phyloP scores from a whole-genome alignment of 2,888 invertebrate species.

The Liposcelis brunnea region DNA sequence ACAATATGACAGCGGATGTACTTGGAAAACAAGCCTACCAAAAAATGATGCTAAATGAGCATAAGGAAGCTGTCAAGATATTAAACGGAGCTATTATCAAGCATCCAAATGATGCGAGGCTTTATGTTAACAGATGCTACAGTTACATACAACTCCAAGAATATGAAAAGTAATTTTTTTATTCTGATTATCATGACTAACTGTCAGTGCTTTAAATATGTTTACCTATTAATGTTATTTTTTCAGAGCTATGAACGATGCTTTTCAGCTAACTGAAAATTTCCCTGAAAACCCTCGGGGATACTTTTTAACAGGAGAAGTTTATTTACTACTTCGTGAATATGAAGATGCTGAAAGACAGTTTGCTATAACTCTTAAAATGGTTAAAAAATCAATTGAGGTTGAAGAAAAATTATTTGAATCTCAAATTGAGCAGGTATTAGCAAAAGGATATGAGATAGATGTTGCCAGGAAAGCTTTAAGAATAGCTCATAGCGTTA shows the following conservation, averaged over 20 bases:
- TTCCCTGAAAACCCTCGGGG: conserved; percentile 10
- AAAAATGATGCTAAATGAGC: conserved; percentile 9
- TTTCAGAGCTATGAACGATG: conserved; percentile 11
- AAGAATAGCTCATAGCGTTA: no score
- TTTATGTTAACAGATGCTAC: conserved; percentile 10
- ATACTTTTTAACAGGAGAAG: conserved; percentile 11
- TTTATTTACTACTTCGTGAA: background rate
- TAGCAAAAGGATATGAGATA: no score
- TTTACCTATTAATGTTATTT: background rate
- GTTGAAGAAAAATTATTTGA: no score
- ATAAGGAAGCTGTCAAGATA: conserved; percentile 9
- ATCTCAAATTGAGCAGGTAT: no score
- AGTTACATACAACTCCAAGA: conserved; percentile 6
- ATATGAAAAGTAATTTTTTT: conserved; percentile 7
- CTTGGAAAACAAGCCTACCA: conserved; percentile 11
- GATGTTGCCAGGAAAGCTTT: no score
- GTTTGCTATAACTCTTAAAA: no score
- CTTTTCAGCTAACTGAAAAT: conserved; percentile 6
- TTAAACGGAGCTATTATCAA: conserved; percentile 10
- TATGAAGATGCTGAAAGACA: no score
- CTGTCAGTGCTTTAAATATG: no score
- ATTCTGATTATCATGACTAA: background rate
- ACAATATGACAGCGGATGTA: conserved; percentile 2
- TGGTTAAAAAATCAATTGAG: no score
- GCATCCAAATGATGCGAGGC: conserved; percentile 7